A percentile compares a stretch with the other conserved stretches of the same genome.
Conservation (phyloP, 2,888 invertebrate genomes). For the Pandemis corylana region DNA sequence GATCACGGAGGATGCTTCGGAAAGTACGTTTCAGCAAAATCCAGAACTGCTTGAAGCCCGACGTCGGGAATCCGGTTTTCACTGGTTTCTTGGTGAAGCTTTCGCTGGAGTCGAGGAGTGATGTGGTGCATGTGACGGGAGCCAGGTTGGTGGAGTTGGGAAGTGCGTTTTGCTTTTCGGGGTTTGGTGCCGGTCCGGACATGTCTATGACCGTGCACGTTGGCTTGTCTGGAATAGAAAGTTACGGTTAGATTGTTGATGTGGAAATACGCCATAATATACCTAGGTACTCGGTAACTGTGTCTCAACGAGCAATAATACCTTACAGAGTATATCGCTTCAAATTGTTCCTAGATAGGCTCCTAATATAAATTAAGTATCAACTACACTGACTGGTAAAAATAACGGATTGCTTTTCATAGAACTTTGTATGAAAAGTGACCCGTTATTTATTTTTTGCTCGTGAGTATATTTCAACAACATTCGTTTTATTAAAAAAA, state of each 20-base stretch:
- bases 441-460: too few relatives aligned
- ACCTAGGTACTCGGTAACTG: too few relatives aligned
- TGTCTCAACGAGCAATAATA: too few relatives aligned
- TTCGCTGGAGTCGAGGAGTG: constrained; percentile 89
- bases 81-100: constrained; percentile 87
- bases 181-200: constrained; percentile 71
- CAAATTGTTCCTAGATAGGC: too few relatives aligned
- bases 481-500: too few relatives aligned
- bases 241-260: background rate
- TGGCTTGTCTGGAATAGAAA: constrained; percentile 79
- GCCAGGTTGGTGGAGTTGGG: constrained; percentile 74
- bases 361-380: too few relatives aligned
- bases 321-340: too few relatives aligned
- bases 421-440: too few relatives aligned
- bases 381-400: too few relatives aligned
- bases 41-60: constrained; percentile 93
- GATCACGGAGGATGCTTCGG: constrained; percentile 92
- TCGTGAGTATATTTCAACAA: too few relatives aligned
- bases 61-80: constrained; percentile 91
- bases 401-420: too few relatives aligned
- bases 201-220: constrained; percentile 82
- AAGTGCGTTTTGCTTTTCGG: constrained; percentile 67
- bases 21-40: constrained; percentile 94
- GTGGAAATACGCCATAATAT: background rate
- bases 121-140: constrained; percentile 88